Conservation (phyloP, 30 jellyfish, hydroid and myxozoan species). For the Hydra vulgaris region DNA sequence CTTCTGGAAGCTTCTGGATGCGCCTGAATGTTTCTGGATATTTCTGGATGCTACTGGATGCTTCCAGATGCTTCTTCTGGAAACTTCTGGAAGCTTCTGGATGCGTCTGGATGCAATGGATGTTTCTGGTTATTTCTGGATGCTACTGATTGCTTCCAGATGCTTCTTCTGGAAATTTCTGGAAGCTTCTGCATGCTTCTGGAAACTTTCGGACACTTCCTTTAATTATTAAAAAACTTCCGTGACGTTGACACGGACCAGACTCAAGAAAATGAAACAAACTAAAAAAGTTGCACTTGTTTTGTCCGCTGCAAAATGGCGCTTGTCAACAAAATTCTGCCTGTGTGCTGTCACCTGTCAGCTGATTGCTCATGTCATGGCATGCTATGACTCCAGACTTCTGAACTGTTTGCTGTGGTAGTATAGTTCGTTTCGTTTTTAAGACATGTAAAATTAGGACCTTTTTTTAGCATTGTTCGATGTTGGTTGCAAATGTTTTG, state of each 20-base stretch:
- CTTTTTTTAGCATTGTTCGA: too few species aligned
- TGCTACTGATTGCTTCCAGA: background rate
- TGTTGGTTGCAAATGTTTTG: too few species aligned
- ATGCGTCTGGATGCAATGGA: background rate
- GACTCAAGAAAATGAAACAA: background rate
- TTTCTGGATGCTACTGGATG: too few species aligned
- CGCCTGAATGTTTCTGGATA: too few species aligned
- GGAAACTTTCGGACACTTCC: background rate
- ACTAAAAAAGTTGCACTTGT: background rate
- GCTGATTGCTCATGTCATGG: background rate
- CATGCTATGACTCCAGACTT: background rate
- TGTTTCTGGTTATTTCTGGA: background rate
- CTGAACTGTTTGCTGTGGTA: background rate
- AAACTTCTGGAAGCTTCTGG: background rate
- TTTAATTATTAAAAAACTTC: background rate
- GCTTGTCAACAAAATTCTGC: background rate
- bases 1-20: too few species aligned
- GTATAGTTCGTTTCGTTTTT: background rate
- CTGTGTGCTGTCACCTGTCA: background rate
- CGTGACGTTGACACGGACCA: background rate
- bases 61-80: too few species aligned
- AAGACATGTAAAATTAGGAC: too few species aligned
- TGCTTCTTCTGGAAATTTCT: background rate
- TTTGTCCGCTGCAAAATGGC: background rate
- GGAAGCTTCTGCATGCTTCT: background rate